Percentiles rank a stretch among this genome's conserved stretches.
Evolutionary conservation across 2,888 invertebrate species (phyloP).

Genomic region (Tachina grossa): DNA sequence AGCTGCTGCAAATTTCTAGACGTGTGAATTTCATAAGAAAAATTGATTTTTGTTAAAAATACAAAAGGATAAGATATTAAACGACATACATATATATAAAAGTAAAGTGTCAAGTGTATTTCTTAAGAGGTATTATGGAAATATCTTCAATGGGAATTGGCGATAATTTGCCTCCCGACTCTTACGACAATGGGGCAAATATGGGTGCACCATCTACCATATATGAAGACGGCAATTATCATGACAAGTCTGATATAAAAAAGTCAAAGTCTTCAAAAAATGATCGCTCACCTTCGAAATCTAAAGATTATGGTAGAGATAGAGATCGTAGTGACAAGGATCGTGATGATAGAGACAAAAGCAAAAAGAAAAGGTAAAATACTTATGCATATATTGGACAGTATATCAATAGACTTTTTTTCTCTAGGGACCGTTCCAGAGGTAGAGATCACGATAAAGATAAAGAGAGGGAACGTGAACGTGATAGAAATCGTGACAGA

Average conservation of each 20-base stretch:
- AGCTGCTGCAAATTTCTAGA: conserved; percentile 9
- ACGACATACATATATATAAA: neutral
- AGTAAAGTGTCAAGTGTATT: neutral
- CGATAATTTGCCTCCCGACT: conserved; percentile 46
- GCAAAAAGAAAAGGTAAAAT: conserved; percentile 74
- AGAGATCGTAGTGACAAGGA: conserved; percentile 54
- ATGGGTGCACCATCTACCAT: conserved; percentile 69
- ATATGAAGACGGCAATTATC: conserved; percentile 64
- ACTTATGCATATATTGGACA: neutral
- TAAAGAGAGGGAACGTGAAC: conserved; percentile 68
- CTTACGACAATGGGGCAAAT: conserved; percentile 45
- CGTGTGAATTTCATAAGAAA: neutral
- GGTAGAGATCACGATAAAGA: conserved; percentile 63
- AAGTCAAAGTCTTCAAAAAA: conserved; percentile 60
- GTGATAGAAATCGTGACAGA: conserved; percentile 45
- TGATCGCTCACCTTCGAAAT: conserved; percentile 76
- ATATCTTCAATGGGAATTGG: conserved; percentile 44
- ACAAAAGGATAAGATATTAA: neutral
- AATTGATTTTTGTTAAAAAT: neutral
- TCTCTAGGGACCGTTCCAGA: conserved; percentile 68
- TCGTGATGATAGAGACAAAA: conserved; percentile 74
- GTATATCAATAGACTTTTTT: conserved; percentile 14
- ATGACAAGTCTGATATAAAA: conserved; percentile 76
- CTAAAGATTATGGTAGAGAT: conserved; percentile 67
- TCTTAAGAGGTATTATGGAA: conserved; percentile 46